phyloP scores from a whole-genome alignment of 2,888 invertebrate species.

The Idaea aversata region DNA sequence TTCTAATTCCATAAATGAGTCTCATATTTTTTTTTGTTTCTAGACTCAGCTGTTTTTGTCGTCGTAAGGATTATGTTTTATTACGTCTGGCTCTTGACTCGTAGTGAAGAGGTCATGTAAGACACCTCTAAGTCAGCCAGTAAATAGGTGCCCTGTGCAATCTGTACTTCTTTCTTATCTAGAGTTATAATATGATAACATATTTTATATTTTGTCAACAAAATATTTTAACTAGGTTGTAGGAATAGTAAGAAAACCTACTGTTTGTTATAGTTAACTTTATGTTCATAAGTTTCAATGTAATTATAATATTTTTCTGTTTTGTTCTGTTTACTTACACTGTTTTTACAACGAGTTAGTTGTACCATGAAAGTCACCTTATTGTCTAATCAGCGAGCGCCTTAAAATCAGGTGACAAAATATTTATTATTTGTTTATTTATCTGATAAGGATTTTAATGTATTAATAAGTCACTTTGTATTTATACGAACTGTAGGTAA shows the following conservation, averaged over 20 bases:
- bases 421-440: conserved; percentile 20
- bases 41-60: neutral
- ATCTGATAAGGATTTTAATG: conserved; percentile 14
- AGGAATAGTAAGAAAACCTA: neutral
- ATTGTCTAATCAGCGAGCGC: neutral
- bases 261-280: neutral
- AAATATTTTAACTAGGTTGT: neutral
- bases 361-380: neutral
- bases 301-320: too few species aligned
- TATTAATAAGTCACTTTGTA: neutral
- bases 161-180: conserved; percentile 26
- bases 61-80: neutral
- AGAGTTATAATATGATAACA: conserved; percentile 9
- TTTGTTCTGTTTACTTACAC: neutral
- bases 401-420: conserved; percentile 20
- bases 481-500: neutral
- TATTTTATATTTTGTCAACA: conserved; percentile 10
- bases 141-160: conserved; percentile 17
- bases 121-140: conserved; percentile 11
- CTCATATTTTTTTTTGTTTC: neutral
- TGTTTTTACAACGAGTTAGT: neutral
- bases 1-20: neutral
- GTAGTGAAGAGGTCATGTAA: conserved; percentile 17
- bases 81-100: neutral
- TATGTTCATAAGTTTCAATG: too few species aligned